These are phyloP conservation scores for Puntigrus tetrazona DNA, from an alignment of 2,113 vertebrate genomes.

Conservation along the genomic window DNA sequence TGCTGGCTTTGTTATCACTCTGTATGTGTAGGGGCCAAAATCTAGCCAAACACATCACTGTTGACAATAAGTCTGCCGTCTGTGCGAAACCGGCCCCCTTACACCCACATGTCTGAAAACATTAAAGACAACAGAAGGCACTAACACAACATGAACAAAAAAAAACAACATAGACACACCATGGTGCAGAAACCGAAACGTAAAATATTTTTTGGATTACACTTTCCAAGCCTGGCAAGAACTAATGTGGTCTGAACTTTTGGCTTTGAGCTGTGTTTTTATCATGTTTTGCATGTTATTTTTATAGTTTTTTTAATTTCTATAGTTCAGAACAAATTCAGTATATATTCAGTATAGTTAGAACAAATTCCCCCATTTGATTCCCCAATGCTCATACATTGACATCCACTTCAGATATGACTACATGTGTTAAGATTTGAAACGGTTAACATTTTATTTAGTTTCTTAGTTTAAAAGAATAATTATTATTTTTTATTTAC, in stretches of 20 bases:
- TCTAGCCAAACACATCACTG: conserved; percentile 44
- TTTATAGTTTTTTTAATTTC: not conserved
- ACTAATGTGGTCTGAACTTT: not conserved
- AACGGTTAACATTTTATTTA: too few species aligned
- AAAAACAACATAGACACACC: not conserved
- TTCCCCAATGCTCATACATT: not conserved
- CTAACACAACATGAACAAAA: not conserved
- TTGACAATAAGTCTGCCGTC: conserved; percentile 36
- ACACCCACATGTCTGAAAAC: conserved; percentile 39
- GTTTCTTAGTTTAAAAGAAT: too few species aligned
- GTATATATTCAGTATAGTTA: too few species aligned
- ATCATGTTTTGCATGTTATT: not conserved
- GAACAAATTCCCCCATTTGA: not conserved
- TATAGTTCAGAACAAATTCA: not conserved
- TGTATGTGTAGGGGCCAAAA: conserved; percentile 62
- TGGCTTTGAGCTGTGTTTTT: not conserved
- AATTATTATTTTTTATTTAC: too few species aligned
- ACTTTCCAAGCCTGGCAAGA: not conserved
- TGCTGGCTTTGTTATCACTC: conserved; percentile 70
- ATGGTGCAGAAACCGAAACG: not conserved
- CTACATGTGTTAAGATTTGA: not conserved
- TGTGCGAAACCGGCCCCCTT: conserved; percentile 10
- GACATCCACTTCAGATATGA: not conserved
- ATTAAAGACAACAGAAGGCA: not conserved
- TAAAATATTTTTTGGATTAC: not conserved